These are phyloP conservation scores for Acanthoscelides obtectus DNA, from an alignment of 2,888 invertebrate genomes.

Conservation along the genomic window DNA sequence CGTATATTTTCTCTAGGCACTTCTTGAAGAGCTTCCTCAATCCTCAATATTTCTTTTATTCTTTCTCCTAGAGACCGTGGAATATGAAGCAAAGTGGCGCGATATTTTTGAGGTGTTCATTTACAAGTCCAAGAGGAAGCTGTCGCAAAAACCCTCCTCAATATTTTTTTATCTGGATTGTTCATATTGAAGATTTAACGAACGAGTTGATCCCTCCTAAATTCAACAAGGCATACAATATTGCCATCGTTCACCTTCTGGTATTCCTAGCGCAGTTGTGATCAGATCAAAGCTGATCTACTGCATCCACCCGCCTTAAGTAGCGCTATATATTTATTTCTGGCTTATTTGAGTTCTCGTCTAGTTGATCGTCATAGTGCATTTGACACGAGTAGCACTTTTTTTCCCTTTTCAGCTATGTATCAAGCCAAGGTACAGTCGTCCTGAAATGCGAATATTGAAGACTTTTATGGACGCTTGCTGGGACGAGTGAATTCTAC, in stretches of 20 bases:
- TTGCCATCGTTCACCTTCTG: not conserved
- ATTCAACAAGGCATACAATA: not conserved
- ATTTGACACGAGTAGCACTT: not conserved
- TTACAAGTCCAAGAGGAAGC: not conserved
- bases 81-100: not conserved
- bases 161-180: not conserved
- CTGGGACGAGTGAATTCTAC: too few species aligned
- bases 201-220: conserved; percentile 2
- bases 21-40: not conserved
- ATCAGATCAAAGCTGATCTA: not conserved
- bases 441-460: not conserved
- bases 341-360: not conserved
- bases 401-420: not conserved
- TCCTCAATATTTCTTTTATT: not conserved
- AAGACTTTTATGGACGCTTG: not conserved
- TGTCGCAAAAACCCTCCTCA: not conserved
- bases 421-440: not conserved
- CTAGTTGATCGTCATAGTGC: not conserved
- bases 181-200: not conserved
- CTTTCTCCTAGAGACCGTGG: not conserved
- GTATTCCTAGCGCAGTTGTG: not conserved
- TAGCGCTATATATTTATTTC: conserved; percentile 5
- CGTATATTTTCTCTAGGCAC: not conserved
- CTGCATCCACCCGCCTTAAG: not conserved
- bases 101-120: conserved; percentile 1